phyloP scores from a whole-genome alignment of 2,113 vertebrate species.

The Oncorhynchus masou region DNA sequence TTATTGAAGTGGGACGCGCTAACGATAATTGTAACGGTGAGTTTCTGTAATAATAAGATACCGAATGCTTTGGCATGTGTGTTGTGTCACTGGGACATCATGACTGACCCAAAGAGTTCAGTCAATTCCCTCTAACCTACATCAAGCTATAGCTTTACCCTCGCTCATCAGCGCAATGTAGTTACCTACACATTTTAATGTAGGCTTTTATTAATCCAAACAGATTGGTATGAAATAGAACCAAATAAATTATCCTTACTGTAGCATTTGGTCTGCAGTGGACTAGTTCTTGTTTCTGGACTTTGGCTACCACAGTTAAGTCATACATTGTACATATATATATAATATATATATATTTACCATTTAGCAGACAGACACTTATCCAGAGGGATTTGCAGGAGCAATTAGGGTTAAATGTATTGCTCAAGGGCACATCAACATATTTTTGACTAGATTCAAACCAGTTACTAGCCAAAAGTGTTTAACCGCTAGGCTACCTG shows the following conservation, averaged over 20 bases:
- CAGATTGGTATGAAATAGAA: too few species aligned
- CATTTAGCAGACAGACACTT: too few species aligned
- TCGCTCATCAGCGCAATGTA: not conserved
- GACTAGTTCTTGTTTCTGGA: not conserved
- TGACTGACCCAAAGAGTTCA: not conserved
- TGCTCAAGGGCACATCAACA: too few species aligned
- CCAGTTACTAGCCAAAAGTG: too few species aligned
- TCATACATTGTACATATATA: not conserved
- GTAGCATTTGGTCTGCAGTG: too few species aligned
- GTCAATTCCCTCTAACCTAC: not conserved
- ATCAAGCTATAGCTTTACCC: not conserved
- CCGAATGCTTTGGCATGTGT: constrained; percentile 8
- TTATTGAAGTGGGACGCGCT: constrained; percentile 37
- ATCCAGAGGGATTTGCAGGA: too few species aligned
- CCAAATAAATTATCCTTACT: too few species aligned
- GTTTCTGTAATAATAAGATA: constrained; percentile 37
- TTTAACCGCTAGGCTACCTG: too few species aligned
- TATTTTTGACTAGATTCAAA: too few species aligned
- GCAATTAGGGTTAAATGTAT: too few species aligned
- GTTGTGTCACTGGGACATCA: not conserved
- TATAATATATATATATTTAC: too few species aligned
- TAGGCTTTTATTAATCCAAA: too few species aligned
- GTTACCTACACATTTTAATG: not conserved
- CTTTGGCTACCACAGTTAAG: not conserved
- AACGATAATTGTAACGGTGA: constrained; percentile 38